Evolutionary conservation across 2,888 invertebrate species (phyloP), one percentile per base, ranked within the genome.

Genomic region (Cosmia pyralina): DNA sequence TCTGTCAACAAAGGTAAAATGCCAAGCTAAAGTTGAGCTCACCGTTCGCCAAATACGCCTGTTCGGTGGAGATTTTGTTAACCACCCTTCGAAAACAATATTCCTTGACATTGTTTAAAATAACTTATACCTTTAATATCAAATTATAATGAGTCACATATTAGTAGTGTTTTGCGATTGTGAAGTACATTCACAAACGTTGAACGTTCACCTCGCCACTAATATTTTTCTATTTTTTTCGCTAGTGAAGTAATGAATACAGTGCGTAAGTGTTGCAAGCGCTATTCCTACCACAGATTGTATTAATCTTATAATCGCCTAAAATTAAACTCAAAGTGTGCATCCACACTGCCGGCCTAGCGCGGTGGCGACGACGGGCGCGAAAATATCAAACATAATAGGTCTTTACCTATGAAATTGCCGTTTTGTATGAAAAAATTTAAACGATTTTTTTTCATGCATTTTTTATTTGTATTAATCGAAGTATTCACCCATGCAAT

Each of bases 41-140:
- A 99, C 99, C 95, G 99, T 98, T 97, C 98, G 97, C 97, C 98
- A 99, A 92, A 98, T 97, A 88, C 98, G 97, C 96, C 98, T 99
- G 75, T 98, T 98, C 77, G 99, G 99, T 87, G 99, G 99, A 76
- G 99, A 99, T 96, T 99, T 99, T 79, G 98, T 98, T 89, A 99
- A 97, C 99, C 99, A 99, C 82, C 99, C 99, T 95, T 98, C 98
- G 92, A 98, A 98, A 85, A 98, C 97, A 83, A 98, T 97, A 94
- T 98, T 98, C 93, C 97, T 94, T 81, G 96, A 95, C 96, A 96
- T 95, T 83, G 68, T 88, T 88, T 65, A 46, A 41, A 58, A 62
- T 60, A 60, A 46, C 5, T 50, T n/a, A 46, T 48, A 70, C 10
- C 10, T 66, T n/a, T 55, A 75, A 5, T 46, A 69, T 41, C 59